Base-by-base conservation (phyloP, 2,113 vertebrate genomes). In the Probosciger aterrimus region DNA sequence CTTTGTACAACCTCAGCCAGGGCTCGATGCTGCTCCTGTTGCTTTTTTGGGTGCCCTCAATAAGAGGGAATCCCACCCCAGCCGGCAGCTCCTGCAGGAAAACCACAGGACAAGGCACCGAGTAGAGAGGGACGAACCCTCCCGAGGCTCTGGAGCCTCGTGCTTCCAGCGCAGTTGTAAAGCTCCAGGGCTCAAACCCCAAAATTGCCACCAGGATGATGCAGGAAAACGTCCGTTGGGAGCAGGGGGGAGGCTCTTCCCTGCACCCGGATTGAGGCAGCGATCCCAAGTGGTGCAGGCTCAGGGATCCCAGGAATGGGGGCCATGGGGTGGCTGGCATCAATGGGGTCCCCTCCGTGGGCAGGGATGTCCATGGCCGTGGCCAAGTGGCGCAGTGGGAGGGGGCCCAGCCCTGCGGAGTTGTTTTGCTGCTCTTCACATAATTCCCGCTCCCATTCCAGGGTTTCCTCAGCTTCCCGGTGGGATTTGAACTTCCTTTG, bases 11-110 rank as follows among this genome's bases (percentile, higher is more conserved):
- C 20, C 70, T 71, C 28, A 4, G 7, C 23, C 14, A 18, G 70
- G 15, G 55, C 35, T 90, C 2, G 2, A 0, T n/a, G 75, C 57
- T 0, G 0, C 44, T 93, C 70, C 46, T 82, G 73, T 65, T 19
- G 65, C n/a, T 18, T 75, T 89, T 89, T 53, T 0, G 35, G 39
- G 78, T 3, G 5, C 27, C 23, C 67, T 44, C 59, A 49, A 3
- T 5, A 49, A 41, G 37, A 30, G 53, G 27, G 0, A 0, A 12
- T 22, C 35, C 50, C 11, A 13, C 13, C 10, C 3, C 4, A 0
- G 50, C 37, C 25, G 39, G 53, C 68, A 91, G 73, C 73, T 15
- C 63, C 44, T 7, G 2, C 41, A 23, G 69, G 67, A 65, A 83
- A 69, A 46, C 30, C 23, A 2, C 2, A 2, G 59, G 11, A 28